These are phyloP conservation scores for Caenorhabditis sinica DNA, from an alignment of 2,888 invertebrate genomes.

Conservation along the genomic window DNA sequence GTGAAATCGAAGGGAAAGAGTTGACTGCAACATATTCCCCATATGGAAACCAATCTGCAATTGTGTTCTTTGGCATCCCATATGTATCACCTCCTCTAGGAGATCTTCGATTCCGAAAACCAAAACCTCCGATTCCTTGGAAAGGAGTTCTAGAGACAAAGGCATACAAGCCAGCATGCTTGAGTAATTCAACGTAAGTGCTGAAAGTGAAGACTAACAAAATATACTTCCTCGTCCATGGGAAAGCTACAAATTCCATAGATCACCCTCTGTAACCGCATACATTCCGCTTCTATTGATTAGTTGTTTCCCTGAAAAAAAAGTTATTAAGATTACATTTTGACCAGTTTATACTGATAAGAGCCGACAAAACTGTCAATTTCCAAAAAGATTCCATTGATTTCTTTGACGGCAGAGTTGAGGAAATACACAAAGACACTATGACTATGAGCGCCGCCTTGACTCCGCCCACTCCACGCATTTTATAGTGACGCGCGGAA, in stretches of 20 bases:
- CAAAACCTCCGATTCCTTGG: conserved; percentile 46
- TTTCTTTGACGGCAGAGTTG: neutral
- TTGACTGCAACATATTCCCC: conserved; percentile 41
- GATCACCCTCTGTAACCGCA: neutral
- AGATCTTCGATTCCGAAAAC: conserved; percentile 47
- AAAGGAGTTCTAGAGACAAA: conserved; percentile 59
- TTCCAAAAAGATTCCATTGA: too few relatives aligned
- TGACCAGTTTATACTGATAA: neutral
- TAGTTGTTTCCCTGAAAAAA: conserved; percentile 13
- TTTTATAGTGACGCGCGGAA: conserved; percentile 1
- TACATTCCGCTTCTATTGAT: neutral
- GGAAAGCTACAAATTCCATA: conserved; percentile 33
- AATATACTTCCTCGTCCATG: neutral
- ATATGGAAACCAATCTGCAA: conserved; percentile 59
- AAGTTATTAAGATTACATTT: neutral
- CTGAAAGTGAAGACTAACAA: neutral
- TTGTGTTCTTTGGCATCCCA: conserved; percentile 63
- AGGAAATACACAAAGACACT: neutral
- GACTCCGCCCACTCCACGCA: neutral
- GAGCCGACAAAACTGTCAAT: neutral
- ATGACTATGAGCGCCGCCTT: neutral
- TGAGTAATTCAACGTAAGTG: conserved; percentile 52
- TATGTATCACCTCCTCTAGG: conserved; percentile 53
- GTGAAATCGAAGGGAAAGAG: conserved; percentile 27
- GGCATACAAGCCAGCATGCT: conserved; percentile 66